Evolutionary conservation across 2,888 invertebrate species (phyloP).

Genomic region (Neria commutata): DNA sequence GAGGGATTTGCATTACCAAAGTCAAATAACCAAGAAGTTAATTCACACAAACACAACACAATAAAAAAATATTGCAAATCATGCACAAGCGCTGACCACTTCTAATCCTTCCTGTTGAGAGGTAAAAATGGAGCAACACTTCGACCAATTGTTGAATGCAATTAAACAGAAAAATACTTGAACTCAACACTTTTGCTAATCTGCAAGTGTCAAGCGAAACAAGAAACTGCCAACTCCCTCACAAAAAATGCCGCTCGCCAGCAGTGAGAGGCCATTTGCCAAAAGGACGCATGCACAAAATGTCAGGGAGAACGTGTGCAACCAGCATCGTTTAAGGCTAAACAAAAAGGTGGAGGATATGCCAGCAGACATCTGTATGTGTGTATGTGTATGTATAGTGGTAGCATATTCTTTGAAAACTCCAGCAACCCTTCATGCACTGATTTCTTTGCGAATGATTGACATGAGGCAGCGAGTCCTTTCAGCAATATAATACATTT

Average conservation of each 20-base stretch:
- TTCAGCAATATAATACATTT: too few species aligned
- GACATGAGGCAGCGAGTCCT: neutral
- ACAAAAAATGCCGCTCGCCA: neutral
- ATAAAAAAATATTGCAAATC: constrained; percentile 7
- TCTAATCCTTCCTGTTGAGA: neutral
- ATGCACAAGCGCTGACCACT: too few species aligned
- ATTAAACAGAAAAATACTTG: constrained; percentile 51
- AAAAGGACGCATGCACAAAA: too few species aligned
- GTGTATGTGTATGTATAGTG: too few species aligned
- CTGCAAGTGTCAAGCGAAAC: constrained; percentile 56
- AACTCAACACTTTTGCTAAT: constrained; percentile 55
- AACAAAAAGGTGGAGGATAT: neutral
- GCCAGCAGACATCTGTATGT: too few species aligned
- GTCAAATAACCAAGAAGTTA: constrained; percentile 57
- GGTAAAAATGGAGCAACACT: constrained; percentile 43
- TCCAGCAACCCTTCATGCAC: neutral
- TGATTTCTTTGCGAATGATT: neutral
- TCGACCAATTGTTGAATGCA: constrained; percentile 45
- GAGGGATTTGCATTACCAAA: constrained; percentile 43
- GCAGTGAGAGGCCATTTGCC: too few species aligned
- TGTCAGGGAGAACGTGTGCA: too few species aligned
- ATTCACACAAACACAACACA: constrained; percentile 40
- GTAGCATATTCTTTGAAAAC: too few species aligned
- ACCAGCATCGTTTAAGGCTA: neutral
- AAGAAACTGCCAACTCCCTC: constrained; percentile 37